A percentile compares a stretch with the other conserved stretches of the same genome.
Evolutionary conservation across 1,140 invertebrate species (phyloP).

Genomic region (Xylocopa sonorina): DNA sequence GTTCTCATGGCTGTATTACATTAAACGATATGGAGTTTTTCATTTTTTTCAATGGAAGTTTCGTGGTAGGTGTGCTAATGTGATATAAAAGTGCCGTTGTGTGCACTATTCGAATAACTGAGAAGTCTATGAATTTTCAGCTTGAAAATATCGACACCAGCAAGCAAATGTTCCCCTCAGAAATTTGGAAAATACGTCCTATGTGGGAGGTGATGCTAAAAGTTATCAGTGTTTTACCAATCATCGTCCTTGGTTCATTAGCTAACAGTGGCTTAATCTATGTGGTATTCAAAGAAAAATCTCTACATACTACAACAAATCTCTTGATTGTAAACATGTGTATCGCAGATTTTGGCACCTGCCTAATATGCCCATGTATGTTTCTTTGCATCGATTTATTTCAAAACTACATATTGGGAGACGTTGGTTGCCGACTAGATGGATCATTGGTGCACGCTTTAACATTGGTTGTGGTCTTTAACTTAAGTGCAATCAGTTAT

Average conservation of each 20-base stretch:
- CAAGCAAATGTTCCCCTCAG: constrained; percentile 80
- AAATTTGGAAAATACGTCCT: constrained; percentile 85
- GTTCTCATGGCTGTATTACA: background rate
- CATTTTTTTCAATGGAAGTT: background rate
- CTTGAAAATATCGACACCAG: constrained; percentile 56
- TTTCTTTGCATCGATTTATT: constrained; percentile 87
- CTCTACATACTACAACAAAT: constrained; percentile 90
- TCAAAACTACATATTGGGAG: constrained; percentile 88
- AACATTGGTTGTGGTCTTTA: constrained; percentile 88
- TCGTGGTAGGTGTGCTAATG: constrained; percentile 10
- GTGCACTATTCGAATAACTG: constrained; percentile 14
- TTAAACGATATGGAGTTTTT: constrained; percentile 2
- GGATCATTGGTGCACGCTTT: constrained; percentile 87
- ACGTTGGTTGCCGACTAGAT: constrained; percentile 87
- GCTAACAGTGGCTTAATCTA: constrained; percentile 88
- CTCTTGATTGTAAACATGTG: constrained; percentile 91
- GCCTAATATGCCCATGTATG: constrained; percentile 89
- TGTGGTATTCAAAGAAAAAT: constrained; percentile 86
- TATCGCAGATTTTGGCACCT: constrained; percentile 87
- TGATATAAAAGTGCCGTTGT: background rate
- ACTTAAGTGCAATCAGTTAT: constrained; percentile 90
- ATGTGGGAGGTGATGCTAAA: constrained; percentile 85
- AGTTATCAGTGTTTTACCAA: constrained; percentile 82
- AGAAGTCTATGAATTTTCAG: constrained; percentile 41
- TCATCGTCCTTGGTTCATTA: constrained; percentile 87